phyloP scores from a whole-genome alignment of 2,113 vertebrate genomes.

The Cavia aperea region DNA sequence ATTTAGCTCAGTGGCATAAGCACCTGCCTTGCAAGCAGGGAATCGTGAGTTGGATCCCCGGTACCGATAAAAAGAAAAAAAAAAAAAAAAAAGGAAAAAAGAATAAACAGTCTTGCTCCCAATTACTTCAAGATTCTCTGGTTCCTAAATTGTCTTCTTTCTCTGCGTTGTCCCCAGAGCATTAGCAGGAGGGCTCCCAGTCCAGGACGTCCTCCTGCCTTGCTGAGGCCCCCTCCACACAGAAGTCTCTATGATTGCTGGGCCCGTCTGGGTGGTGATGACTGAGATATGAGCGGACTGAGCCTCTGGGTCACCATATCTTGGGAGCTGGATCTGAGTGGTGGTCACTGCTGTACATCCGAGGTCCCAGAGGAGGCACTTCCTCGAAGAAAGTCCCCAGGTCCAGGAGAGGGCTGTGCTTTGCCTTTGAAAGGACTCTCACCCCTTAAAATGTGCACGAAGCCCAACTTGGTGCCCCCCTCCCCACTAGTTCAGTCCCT shows the following conservation, averaged over 20 bases:
- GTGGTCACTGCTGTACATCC: background rate
- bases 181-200: background rate
- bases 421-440: background rate
- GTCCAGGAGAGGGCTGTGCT: background rate
- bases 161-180: background rate
- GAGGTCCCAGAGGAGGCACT: background rate
- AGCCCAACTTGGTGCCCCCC: background rate
- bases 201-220: background rate
- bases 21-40: no score
- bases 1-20: no score
- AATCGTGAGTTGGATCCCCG: no score
- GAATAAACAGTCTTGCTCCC: background rate
- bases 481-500: constrained; percentile 12
- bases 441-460: background rate
- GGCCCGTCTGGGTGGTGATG: background rate
- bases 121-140: background rate
- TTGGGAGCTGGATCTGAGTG: background rate
- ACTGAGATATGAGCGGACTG: background rate
- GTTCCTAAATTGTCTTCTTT: background rate
- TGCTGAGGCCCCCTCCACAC: background rate
- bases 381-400: background rate
- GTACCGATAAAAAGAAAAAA: no score
- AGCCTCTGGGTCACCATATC: background rate
- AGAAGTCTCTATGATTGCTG: background rate
- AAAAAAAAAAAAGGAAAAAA: background rate